Percentiles rank a stretch among this genome's conserved stretches.
Conservation (phyloP, 2,888 invertebrate genomes). For the Meta bourneti region DNA sequence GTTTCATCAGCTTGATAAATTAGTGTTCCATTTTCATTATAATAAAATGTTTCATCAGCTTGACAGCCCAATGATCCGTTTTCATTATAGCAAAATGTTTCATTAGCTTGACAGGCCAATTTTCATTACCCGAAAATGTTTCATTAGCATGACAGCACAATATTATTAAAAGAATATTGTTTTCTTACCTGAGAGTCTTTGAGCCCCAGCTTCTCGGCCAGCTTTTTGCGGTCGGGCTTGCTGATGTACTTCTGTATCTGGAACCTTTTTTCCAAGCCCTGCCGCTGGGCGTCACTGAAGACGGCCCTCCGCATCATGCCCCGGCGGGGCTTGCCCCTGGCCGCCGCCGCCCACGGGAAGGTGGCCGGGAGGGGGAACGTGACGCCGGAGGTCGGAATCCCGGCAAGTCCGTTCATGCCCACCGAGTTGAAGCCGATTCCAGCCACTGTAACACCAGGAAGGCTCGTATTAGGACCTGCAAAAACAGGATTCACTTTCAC, state of each 20-base stretch:
- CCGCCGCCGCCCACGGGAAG: slow-evolving; percentile 94
- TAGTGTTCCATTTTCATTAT: too few species aligned
- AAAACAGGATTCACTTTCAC: neutral
- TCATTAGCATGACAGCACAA: too few species aligned
- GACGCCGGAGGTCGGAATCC: slow-evolving; percentile 56
- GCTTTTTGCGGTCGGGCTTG: slow-evolving; percentile 97
- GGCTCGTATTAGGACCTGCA: slow-evolving; percentile 57
- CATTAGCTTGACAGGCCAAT: too few species aligned
- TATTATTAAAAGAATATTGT: too few species aligned
- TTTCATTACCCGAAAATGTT: too few species aligned
- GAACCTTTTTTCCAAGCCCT: slow-evolving; percentile 96
- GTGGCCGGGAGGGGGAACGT: slow-evolving; percentile 77
- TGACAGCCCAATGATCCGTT: too few species aligned
- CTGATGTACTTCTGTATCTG: slow-evolving; percentile 99
- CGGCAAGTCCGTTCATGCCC: slow-evolving; percentile 48
- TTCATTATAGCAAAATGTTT: too few species aligned
- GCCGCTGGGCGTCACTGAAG: slow-evolving; percentile 96
- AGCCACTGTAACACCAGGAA: slow-evolving; percentile 60
- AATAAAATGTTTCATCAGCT: too few species aligned
- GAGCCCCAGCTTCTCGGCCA: slow-evolving; percentile 96
- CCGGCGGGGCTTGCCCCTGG: slow-evolving; percentile 93
- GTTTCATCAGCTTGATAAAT: too few species aligned
- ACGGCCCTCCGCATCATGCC: slow-evolving; percentile 99
- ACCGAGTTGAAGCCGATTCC: slow-evolving; percentile 53
- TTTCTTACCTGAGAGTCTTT: slow-evolving; percentile 96